Conservation (phyloP, 2,888 invertebrate species). For the Empis stercorea region DNA sequence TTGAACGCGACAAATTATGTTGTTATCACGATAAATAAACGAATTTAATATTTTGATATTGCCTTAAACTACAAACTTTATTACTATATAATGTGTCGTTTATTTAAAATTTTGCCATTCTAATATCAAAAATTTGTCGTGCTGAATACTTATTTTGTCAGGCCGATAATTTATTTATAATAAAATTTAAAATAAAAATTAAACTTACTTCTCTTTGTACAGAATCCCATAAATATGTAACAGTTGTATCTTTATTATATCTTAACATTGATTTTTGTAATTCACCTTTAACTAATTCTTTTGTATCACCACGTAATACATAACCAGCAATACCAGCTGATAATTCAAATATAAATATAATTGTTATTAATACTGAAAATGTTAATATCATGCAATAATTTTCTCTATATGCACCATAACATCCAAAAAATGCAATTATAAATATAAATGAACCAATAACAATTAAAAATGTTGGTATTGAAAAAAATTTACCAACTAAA, state of each 20-base stretch:
- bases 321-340: constrained; percentile 65
- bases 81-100: too few species aligned
- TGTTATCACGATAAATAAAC: too few species aligned
- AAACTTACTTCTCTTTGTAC: constrained; percentile 44
- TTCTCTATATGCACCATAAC: constrained; percentile 76
- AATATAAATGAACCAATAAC: constrained; percentile 55
- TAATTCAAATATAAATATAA: constrained; percentile 63
- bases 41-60: too few species aligned
- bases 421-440: constrained; percentile 71
- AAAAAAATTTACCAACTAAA: constrained; percentile 53
- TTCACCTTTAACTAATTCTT: constrained; percentile 39
- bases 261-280: constrained; percentile 39
- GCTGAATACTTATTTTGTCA: too few species aligned
- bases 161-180: too few species aligned
- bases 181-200: constrained; percentile 1
- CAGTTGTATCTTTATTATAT: constrained; percentile 33
- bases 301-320: constrained; percentile 44
- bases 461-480: constrained; percentile 59
- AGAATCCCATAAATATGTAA: constrained; percentile 45
- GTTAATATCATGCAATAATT: constrained; percentile 69
- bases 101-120: too few species aligned
- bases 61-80: too few species aligned
- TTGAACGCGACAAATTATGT: too few species aligned
- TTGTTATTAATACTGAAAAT: constrained; percentile 51
- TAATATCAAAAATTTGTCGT: too few species aligned